phyloP scores from a whole-genome alignment of 2,888 invertebrate species.

The Zonitis immaculata region DNA sequence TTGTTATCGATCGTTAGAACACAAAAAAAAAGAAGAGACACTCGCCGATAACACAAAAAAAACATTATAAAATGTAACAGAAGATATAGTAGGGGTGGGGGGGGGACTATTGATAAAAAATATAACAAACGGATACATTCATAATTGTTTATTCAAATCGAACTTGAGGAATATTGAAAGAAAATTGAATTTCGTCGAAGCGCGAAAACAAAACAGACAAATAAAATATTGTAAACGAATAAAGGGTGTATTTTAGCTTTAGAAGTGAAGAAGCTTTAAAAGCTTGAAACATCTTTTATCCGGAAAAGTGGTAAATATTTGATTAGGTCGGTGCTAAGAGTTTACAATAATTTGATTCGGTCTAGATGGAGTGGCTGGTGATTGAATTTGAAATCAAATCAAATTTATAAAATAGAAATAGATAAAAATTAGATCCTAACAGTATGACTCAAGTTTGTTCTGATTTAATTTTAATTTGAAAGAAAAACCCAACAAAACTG shows the following conservation, averaged over 20 bases:
- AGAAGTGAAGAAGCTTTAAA: background rate
- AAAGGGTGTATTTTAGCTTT: background rate
- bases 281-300: background rate
- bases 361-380: background rate
- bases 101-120: no score
- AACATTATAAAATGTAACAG: background rate
- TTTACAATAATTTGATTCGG: background rate
- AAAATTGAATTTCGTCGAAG: background rate
- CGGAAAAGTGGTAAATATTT: background rate
- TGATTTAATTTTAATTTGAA: no score
- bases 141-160: no score
- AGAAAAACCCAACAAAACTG: no score
- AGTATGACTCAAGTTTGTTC: background rate
- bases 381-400: background rate
- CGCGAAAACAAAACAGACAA: no score
- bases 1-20: slow-evolving; percentile 10
- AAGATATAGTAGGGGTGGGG: background rate
- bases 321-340: background rate
- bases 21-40: background rate
- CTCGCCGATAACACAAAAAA: background rate
- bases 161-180: no score
- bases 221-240: background rate
- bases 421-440: background rate
- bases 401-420: background rate
- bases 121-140: no score